Percentiles rank a stretch among this genome's conserved stretches.
phyloP scores from a whole-genome alignment of 2,113 vertebrate species.

The Quiscalus mexicanus region DNA sequence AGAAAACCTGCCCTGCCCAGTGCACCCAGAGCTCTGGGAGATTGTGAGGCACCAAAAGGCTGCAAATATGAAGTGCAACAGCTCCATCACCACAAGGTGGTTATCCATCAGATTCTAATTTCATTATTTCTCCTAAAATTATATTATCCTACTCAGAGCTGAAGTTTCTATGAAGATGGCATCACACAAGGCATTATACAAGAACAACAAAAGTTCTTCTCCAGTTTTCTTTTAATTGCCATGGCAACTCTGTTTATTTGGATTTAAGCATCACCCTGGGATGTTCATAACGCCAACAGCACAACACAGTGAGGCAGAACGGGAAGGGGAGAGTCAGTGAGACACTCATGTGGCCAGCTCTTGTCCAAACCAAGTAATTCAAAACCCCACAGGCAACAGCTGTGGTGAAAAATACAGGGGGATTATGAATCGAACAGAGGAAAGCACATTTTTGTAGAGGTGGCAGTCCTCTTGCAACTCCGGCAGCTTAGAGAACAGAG shows the following conservation, averaged over 20 bases:
- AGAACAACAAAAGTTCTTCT: not conserved
- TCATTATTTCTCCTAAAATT: not conserved
- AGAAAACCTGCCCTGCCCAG: not conserved
- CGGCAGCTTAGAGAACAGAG: not conserved
- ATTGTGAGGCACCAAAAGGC: not conserved
- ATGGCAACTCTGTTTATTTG: constrained; percentile 44
- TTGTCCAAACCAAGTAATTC: not conserved
- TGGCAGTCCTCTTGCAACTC: not conserved
- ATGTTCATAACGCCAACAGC: not conserved
- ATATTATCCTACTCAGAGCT: not conserved
- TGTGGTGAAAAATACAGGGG: not conserved
- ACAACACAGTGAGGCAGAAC: not conserved
- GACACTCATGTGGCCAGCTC: not conserved
- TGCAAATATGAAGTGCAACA: not conserved
- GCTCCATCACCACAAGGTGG: not conserved
- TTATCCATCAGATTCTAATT: not conserved
- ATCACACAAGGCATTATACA: not conserved
- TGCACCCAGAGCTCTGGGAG: not conserved
- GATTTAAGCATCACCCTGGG: constrained; percentile 5
- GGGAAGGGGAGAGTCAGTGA: not conserved
- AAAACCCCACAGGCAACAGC: not conserved
- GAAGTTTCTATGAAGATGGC: not conserved
- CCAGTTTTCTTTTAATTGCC: not conserved
- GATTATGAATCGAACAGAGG: not conserved
- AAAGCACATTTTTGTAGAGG: not conserved